phyloP scores from a whole-genome alignment of 2,113 vertebrate genomes.

The Diphyllodes magnificus region DNA sequence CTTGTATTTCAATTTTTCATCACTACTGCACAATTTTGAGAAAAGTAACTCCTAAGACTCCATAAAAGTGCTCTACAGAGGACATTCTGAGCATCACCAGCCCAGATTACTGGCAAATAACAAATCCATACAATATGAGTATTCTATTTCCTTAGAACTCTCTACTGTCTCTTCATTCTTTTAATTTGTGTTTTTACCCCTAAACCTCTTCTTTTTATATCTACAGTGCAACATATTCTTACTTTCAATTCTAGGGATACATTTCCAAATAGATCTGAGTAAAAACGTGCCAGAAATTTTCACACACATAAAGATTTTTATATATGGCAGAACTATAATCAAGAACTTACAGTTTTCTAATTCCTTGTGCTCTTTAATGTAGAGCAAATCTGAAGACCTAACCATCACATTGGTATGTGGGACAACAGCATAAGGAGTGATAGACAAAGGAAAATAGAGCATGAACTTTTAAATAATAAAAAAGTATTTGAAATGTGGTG shows the following conservation, averaged over 20 bases:
- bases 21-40: background rate
- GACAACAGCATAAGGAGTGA: background rate
- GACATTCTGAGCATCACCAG: background rate
- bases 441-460: background rate
- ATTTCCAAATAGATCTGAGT: background rate
- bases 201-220: background rate
- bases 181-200: background rate
- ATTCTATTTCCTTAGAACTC: background rate
- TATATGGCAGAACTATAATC: background rate
- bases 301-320: background rate
- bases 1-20: constrained; percentile 23
- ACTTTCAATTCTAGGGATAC: background rate
- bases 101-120: background rate
- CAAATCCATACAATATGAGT: background rate
- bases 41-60: background rate
- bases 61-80: background rate
- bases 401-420: too few species aligned
- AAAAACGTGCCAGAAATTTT: background rate
- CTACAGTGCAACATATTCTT: background rate
- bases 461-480: background rate
- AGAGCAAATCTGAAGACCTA: background rate
- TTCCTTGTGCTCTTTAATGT: background rate
- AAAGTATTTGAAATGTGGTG: accelerated
- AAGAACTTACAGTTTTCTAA: background rate
- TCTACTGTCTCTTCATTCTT: background rate